Base-by-base conservation (phyloP, 1,140 invertebrate species). In the Drosophila albomicans region DNA sequence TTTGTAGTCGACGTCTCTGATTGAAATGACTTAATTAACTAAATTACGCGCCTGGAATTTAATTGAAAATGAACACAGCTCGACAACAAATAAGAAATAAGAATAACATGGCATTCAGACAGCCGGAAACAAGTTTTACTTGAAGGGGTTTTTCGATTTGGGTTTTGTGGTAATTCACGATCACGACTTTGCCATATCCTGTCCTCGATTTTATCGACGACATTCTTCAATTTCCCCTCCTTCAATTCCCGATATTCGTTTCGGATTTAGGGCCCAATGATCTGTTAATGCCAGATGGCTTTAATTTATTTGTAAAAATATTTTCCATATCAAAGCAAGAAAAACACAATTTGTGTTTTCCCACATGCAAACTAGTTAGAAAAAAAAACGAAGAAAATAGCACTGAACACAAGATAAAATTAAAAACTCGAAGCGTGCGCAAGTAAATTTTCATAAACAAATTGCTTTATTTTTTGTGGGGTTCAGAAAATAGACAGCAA, bases 1-100 rank as follows among this genome's bases (percentile, higher is more conserved):
- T 73, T 73, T 73, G 58, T 65, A 54, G 59, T 38, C 64, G 43
- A 57, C 45, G 69, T 76, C 52, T 72, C 62, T 86, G 82, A 86
- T 82, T 87, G 82, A 86, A 81, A 79, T 87, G 76, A 80, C 82
- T 86, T 86, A 86, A 86, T 86, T 86, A 86, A 86, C 82, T 86
- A 86, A 87, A 86, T 85, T 85, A 86, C 81, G 82, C 79, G 82
- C 68, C 82, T 82, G 82, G 82, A 79, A 86, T 82, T 86, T 87
- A 86, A 86, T 86, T 86, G 82, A 71, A 51, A 70, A 68, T 20
- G 46, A 51, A 59, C 57, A 54, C 20, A 25, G 20, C 20, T 25
- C 20, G 20, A 25, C 20, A 25, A 25, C 20, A 25, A 4, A 25
- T 25, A 25, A 25, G 25, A 51, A 63, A 51, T 32, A 35, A 16